Evolutionary conservation across 2,888 invertebrate species (phyloP), one percentile per base, ranked within the genome.

Genomic region (Orthonevra nobilis): DNA sequence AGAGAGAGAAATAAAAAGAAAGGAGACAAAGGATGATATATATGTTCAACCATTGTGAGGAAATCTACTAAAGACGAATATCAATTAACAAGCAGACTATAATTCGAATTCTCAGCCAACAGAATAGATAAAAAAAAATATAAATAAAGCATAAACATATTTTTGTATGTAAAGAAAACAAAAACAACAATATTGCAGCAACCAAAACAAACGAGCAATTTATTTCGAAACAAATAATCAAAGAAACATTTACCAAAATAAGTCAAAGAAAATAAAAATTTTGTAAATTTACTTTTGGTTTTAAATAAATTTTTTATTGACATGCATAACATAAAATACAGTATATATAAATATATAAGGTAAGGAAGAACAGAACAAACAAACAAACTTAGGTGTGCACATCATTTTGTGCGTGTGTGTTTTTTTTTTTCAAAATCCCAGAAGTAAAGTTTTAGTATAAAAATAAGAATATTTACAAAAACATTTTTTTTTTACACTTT

Each of bases 321-420:
- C 72, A 79, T 79, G 72, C 79, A 56, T 32, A 50, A 60, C 61
- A 79, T 48, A 50, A 68, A 58, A 63, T 60, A 73, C 34, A 73
- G n/a, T 17, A 32, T n/a, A 23, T 40, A 38, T 26, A 32, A 10
- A 3, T 50, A 28, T 44, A 46, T 14, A 64, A 12, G 15, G 30
- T 50, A 60, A 20, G 52, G 34, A 52, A 70, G 46, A 56, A 58
- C 58, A 48, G 20, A 46, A 63, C 2, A 56, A 28, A 30, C 12
- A 46, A 34, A 26, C 15, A 44, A 14, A 1, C 12, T 28, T n/a
- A 20, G 10, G 32, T 32, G 2, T 42, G 10, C 10, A 3, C 17
- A 42, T 56, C 20, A 7, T 44, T 20, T 5, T 30, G 12, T 32
- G 10, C 34, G 12, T 12, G 9, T 50, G 32, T 63, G 10, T 7